Base-by-base conservation (phyloP, 2,113 vertebrate species). In the Pseudolaguvia tuberculata region DNA sequence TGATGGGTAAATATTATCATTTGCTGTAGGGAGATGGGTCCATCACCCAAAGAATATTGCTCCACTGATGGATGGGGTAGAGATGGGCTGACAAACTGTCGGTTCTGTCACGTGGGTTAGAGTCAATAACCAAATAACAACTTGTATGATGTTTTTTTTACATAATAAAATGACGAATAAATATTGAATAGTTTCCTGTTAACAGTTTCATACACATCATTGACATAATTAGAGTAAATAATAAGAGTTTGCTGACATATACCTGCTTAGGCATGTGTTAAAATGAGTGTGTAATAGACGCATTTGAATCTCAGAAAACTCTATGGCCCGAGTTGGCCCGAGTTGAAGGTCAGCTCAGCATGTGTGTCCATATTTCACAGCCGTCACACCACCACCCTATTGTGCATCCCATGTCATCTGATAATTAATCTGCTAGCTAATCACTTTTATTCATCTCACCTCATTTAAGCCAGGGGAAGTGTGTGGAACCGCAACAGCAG, bases 361-460 rank as follows among this genome's bases (percentile, higher is more conserved):
- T 84, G 86, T 83, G 75, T 82, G 79, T 80, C 77, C 82, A 35
- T 85, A 81, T 83, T 62, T 70, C 61, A 72, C 81, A 82, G 81
- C 58, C 83, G 77, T 76, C 79, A 77, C 57, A 69, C 76, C n/a
- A 78, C 72, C 79, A 21, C 81, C 79, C 85, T 79, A 78, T 83
- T 79, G 86, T 72, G 77, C 75, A 79, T 81, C 79, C 81, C 78
- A 81, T 83, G 84, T 83, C 72, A 62, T 58, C 67, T 66, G 59
- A 63, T 90, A 89, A 91, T 91, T 88, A 87, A 73, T 83, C 79
- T 81, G 80, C 84, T 70, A 79, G 83, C 87, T 88, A 87, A 90
- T 90, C 89, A 88, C 88, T 88, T 90, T 85, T 85, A 86, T 88
- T 90, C 78, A 89, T 83, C 89, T 90, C 88, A 88, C 79, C 82